Evolutionary conservation across 2,797 vertebrate species (phyloP).

Genomic region (Sebastes minor): DNA sequence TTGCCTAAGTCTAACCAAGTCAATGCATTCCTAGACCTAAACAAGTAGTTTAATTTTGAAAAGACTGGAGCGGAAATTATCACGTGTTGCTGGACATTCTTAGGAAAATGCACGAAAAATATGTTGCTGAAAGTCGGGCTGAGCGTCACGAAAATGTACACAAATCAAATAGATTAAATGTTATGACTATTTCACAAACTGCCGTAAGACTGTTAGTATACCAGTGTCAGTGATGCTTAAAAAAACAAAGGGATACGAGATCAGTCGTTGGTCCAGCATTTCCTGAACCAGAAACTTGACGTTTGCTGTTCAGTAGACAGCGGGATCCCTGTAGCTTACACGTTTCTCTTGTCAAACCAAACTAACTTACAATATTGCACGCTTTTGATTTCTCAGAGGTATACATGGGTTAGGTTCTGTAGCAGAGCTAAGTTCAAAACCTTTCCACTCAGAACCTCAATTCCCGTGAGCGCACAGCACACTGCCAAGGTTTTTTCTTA

Average conservation of each 20-base stretch:
- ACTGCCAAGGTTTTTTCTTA: background rate
- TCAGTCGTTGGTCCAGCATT: background rate
- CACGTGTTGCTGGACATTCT: too few species aligned
- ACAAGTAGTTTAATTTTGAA: too few species aligned
- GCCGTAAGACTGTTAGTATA: background rate
- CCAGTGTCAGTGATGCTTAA: background rate
- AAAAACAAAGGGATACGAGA: background rate
- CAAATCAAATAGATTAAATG: too few species aligned
- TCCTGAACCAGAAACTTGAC: background rate
- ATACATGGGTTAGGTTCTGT: background rate
- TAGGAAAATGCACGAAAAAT: too few species aligned
- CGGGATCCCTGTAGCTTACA: background rate
- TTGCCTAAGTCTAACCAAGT: too few species aligned
- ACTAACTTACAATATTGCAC: background rate
- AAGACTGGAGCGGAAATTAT: too few species aligned
- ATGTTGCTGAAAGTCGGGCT: too few species aligned
- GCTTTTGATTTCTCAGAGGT: constrained; percentile 14
- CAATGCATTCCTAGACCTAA: too few species aligned
- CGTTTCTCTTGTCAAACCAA: background rate
- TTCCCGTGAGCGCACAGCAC: constrained; percentile 26
- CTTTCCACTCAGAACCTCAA: constrained; percentile 8
- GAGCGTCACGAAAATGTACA: too few species aligned
- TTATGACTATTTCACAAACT: too few species aligned
- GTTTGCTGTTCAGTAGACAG: background rate
- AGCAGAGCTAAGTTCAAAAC: constrained; percentile 23